Conservation (phyloP, 1,140 invertebrate species). For the Papilio polytes region DNA sequence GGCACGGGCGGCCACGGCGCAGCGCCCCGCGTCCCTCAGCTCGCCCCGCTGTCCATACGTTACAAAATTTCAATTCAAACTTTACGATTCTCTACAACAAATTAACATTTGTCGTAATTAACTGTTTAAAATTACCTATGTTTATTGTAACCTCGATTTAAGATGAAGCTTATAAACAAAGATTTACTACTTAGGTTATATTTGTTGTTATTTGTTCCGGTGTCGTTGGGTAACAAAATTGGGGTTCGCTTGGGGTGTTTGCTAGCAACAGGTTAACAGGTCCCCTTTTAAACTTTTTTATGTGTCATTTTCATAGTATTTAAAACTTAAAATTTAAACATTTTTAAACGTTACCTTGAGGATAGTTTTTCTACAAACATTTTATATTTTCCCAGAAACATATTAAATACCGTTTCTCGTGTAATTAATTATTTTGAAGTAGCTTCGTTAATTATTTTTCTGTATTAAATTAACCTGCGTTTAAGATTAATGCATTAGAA, state of each 20-base stretch:
- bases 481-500: not conserved
- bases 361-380: not conserved
- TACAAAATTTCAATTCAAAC: constrained; percentile 62
- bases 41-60: constrained; percentile 50
- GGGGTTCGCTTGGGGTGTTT: constrained; percentile 8
- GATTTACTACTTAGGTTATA: not conserved
- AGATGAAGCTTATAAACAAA: not conserved
- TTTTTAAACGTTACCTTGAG: not conserved
- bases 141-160: constrained; percentile 8
- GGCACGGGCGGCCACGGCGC: constrained; percentile 67
- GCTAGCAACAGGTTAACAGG: constrained; percentile 28
- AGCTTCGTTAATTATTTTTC: too few species aligned
- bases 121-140: constrained; percentile 6
- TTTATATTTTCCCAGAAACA: not conserved
- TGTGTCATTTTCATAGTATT: not conserved
- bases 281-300: constrained; percentile 5
- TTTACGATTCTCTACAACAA: constrained; percentile 50
- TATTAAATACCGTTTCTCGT: too few species aligned
- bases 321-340: not conserved
- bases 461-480: too few species aligned
- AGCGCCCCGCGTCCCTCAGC: constrained; percentile 53
- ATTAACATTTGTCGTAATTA: constrained; percentile 48
- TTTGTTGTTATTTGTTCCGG: not conserved
- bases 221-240: not conserved
- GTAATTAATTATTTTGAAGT: too few species aligned